Evolutionary conservation across 2,797 vertebrate species (phyloP).

Genomic region (Emydoidea blandingii): DNA sequence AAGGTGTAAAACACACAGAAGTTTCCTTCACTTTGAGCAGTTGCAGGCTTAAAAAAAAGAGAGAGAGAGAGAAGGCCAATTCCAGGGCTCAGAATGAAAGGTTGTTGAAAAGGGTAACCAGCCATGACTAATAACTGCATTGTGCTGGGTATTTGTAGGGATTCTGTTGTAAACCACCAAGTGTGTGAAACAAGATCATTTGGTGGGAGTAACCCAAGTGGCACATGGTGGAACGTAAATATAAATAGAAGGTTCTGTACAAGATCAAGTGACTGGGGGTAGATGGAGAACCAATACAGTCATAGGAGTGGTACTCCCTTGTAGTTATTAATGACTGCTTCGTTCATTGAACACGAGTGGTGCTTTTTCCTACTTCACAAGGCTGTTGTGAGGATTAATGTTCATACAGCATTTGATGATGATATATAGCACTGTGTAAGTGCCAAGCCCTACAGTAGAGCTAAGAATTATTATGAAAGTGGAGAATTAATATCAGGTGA

Average conservation of each 20-base stretch:
- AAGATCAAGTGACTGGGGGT: rapidly evolving
- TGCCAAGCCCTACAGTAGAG: background rate
- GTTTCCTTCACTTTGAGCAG: slow-evolving; percentile 19
- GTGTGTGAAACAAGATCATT: slow-evolving; percentile 43
- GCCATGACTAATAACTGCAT: slow-evolving; percentile 47
- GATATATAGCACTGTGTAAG: background rate
- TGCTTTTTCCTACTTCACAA: background rate
- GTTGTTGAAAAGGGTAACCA: slow-evolving; percentile 66
- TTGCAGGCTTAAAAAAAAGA: slow-evolving; percentile 22
- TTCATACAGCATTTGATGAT: background rate
- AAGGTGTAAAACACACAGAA: slow-evolving; percentile 28
- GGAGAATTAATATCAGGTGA: background rate
- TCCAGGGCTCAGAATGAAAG: slow-evolving; percentile 33
- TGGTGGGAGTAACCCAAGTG: background rate
- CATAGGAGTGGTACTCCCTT: background rate
- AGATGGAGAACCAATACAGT: background rate
- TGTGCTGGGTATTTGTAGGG: slow-evolving; percentile 41
- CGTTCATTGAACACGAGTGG: background rate
- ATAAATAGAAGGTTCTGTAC: background rate
- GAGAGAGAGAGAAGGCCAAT: background rate
- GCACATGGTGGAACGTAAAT: background rate
- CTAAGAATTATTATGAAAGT: background rate
- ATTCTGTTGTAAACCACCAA: slow-evolving; percentile 51
- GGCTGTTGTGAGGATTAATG: background rate
- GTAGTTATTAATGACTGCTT: background rate